Evolutionary conservation across 1,140 invertebrate genomes (phyloP).

Genomic region (Augochlora pura): DNA sequence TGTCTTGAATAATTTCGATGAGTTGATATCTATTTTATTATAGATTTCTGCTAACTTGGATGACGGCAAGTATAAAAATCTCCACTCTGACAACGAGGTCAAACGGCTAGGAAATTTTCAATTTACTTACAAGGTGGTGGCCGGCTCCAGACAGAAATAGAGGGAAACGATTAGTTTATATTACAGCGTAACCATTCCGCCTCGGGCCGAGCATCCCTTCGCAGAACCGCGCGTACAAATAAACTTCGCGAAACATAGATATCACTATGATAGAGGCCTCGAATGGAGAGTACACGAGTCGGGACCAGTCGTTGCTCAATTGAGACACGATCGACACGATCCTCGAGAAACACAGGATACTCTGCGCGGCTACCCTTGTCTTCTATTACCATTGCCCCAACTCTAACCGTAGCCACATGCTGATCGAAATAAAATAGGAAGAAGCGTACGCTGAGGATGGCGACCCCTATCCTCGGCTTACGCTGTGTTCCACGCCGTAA

Average conservation of each 20-base stretch:
- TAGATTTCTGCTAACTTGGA: too few species aligned
- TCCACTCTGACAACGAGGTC: too few species aligned
- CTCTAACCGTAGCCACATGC: neutral
- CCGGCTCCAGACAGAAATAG: neutral
- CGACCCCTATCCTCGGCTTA: conserved; percentile 7
- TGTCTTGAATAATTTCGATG: too few species aligned
- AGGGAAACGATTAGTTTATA: neutral
- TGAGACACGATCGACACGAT: conserved; percentile 21
- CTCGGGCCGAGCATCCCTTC: neutral
- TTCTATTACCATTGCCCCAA: neutral
- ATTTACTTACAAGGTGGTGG: too few species aligned
- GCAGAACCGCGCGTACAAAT: too few species aligned
- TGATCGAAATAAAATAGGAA: conserved; percentile 15
- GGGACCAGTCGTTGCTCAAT: conserved; percentile 4
- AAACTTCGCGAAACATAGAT: neutral
- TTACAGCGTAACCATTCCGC: too few species aligned
- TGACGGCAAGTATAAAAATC: too few species aligned
- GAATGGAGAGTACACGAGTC: neutral
- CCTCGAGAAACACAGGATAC: neutral
- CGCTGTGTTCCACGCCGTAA: neutral
- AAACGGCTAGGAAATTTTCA: too few species aligned
- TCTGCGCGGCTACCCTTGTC: conserved; percentile 1
- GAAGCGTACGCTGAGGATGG: neutral
- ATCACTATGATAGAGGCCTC: neutral
- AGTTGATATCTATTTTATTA: too few species aligned